Evolutionary conservation across 2,797 vertebrate genomes (phyloP), one percentile per base, ranked within the genome.

Genomic region (Semaprochilodus insignis): DNA sequence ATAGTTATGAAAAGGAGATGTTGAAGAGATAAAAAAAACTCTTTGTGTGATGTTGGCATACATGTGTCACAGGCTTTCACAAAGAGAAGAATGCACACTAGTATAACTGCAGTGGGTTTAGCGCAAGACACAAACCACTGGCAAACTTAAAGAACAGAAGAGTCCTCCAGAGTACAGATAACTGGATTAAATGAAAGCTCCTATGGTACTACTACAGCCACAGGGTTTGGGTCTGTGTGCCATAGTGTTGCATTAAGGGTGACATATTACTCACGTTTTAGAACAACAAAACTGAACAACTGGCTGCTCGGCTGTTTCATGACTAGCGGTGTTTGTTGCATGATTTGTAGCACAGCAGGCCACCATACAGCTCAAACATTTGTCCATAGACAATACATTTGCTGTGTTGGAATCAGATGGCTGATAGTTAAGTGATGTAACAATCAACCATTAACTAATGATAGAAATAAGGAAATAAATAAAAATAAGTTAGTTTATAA

Each of bases 61-160:
- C 4, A 25, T 25, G 59, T 60, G 59, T 60, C 59, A 60, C n/a
- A 60, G 1, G 8, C 21, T 4, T n/a, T 6, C 44, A n/a, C n/a
- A 59, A 21, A 59, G 21, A 59, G 21, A 60, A 60, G 23, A 25
- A 60, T 25, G 8, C n/a, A 60, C 59, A 25, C n/a, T 21, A 25
- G 23, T 25, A 60, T 60, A 8, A 60, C n/a, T n/a, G 23, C 57
- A 60, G 21, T 13, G 11, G 59, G 23, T 60, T 60, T 60, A 60
- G n/a, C 57, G 11, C 57, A 60, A 60, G n/a, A 25, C n/a, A n/a
- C 59, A 60, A 60, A 60, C 59, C 59, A 60, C 59, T 60, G 59
- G n/a, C 1, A 25, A 25, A 11, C n/a, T 7, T 23, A 4, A 7
- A n/a, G 21, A 21, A 57, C 8, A 60, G 23, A 60, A 60, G 13